Base-by-base conservation (phyloP, 1,140 invertebrate species). In the Platyscapa corneri region DNA sequence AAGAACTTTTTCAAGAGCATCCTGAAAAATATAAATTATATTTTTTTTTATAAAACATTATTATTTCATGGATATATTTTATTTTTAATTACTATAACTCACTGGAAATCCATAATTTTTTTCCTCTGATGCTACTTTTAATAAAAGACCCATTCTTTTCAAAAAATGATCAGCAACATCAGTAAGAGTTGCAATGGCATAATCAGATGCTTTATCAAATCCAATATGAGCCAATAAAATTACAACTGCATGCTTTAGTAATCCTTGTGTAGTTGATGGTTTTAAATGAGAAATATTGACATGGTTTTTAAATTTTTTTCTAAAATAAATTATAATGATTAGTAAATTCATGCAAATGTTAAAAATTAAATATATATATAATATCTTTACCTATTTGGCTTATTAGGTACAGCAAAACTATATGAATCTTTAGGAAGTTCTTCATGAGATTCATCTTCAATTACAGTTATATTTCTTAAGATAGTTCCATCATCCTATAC, bases 1-100 rank as follows among this genome's bases (percentile, higher is more conserved):
- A 32, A 95, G 92, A 53, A 95, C 94, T 88, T 94, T 93, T 87
- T 95, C 94, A 84, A 95, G 89, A 64, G 93, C 90, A 89, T 95
- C 95, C 94, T 95, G 67, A 34, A 82, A 83, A 56, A 80, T 60
- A 37, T 37, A 53, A 60, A 49, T 53, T 32, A 56, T 53, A 20
- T 56, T 56, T 7, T 20, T 18, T 49, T 56, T 34, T 76, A 3
- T 49, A 53, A 6, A 49, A 80, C 77, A 81, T 53, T 83, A 83
- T 42, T 30, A 32, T 60, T 60, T 10, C 30, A 53, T 18, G 70
- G 2, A 27, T 20, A 46, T 34, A 53, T 3, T 16, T 86, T 23
- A 34, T n/a, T 60, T 60, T 60, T 23, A 34, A 56, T 34, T 56
- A 18, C 42, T 16, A 49, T 67, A 74, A 91, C 89, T 89, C 92